phyloP scores from a whole-genome alignment of 2,113 vertebrate species.

The Rhinogobius similis region DNA sequence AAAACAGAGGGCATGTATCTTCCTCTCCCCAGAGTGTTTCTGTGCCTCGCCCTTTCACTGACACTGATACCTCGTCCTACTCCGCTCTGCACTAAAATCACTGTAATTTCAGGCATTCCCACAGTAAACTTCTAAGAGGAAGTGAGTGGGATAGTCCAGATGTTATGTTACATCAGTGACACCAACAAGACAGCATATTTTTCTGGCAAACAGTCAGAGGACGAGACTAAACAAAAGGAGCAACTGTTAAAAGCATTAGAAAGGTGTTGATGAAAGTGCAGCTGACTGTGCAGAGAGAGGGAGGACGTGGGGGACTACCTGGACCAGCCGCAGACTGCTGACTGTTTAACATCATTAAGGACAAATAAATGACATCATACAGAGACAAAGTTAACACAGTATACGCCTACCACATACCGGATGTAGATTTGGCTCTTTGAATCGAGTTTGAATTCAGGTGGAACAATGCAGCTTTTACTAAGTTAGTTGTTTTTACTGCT shows the following conservation, averaged over 20 bases:
- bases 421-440: neutral
- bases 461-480: too few relatives aligned
- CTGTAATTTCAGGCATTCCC: slow-evolving; percentile 55
- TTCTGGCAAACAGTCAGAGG: slow-evolving; percentile 37
- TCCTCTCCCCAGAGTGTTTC: neutral
- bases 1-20: neutral
- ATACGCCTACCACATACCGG: neutral
- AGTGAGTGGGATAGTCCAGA: slow-evolving; percentile 33
- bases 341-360: slow-evolving; percentile 53
- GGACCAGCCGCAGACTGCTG: slow-evolving; percentile 52
- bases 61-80: slow-evolving; percentile 27
- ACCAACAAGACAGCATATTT: neutral
- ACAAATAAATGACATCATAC: slow-evolving; percentile 54
- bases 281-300: slow-evolving; percentile 55
- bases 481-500: too few relatives aligned
- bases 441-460: neutral
- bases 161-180: neutral
- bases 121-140: slow-evolving; percentile 47
- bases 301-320: slow-evolving; percentile 54
- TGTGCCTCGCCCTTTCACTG: slow-evolving; percentile 21
- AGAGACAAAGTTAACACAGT: slow-evolving; percentile 36
- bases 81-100: slow-evolving; percentile 40
- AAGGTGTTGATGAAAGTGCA: slow-evolving; percentile 52
- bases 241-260: slow-evolving; percentile 52
- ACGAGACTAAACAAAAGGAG: slow-evolving; percentile 24